phyloP scores from a whole-genome alignment of 2,888 invertebrate species.

The Drosophila limbata region DNA sequence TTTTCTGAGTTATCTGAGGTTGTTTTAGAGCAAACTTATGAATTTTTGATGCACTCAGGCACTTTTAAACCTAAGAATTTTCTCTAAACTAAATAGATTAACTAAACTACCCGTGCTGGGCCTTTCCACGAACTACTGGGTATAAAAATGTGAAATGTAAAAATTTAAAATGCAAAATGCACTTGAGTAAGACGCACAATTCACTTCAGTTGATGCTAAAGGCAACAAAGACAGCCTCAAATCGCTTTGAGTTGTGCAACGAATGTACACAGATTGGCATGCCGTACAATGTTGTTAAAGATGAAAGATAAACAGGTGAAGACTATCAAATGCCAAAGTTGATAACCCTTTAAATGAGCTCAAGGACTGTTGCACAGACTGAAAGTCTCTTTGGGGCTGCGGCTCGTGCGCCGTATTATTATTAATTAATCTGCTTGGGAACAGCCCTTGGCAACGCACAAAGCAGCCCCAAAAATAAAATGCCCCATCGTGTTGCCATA shows the following conservation, averaged over 20 bases:
- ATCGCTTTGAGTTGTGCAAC: slow-evolving; percentile 12
- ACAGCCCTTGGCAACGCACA: slow-evolving; percentile 50
- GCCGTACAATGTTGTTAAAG: slow-evolving; percentile 30
- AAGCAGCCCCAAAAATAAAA: slow-evolving; percentile 47
- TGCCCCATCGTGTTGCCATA: slow-evolving; percentile 24
- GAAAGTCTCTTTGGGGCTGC: slow-evolving; percentile 22
- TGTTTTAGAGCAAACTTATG: not conserved
- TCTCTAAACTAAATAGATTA: no score
- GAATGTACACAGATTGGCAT: slow-evolving; percentile 9
- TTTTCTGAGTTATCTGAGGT: not conserved
- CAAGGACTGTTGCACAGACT: slow-evolving; percentile 23
- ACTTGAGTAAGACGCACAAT: slow-evolving; percentile 70
- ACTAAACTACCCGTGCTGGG: not conserved
- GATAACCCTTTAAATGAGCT: slow-evolving; percentile 40
- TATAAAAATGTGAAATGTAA: slow-evolving; percentile 38
- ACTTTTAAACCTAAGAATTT: not conserved
- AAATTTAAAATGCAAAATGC: slow-evolving; percentile 57
- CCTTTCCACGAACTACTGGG: not conserved
- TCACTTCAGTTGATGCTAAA: slow-evolving; percentile 68
- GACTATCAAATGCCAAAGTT: slow-evolving; percentile 46
- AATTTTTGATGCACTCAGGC: not conserved
- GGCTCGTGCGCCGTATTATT: slow-evolving; percentile 27
- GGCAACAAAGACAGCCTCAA: slow-evolving; percentile 52
- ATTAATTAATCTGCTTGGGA: slow-evolving; percentile 60
- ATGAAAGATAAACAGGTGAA: slow-evolving; percentile 46